Base-by-base conservation (phyloP, 2,113 vertebrate species). In the Lota lota region DNA sequence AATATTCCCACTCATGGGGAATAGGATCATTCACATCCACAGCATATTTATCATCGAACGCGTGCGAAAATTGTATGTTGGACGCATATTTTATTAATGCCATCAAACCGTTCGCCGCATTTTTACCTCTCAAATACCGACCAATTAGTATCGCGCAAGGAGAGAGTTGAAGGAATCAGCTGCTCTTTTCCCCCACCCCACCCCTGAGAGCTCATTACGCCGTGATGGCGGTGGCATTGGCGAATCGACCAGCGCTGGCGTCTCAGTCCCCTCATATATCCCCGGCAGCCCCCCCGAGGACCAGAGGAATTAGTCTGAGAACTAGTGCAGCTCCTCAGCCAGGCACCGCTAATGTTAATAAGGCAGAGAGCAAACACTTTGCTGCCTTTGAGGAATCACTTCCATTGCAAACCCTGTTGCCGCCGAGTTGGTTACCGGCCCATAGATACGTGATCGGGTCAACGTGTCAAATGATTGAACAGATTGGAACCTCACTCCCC, bases 151-250 rank as follows among this genome's bases (percentile, higher is more conserved):
- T 83, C 8, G 74, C 80, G 60, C 12, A 58, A 76, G 66, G 62
- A 67, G 70, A 62, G 71, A 78, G 73, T 77, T 75, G 66, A 67
- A 79, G 74, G 67, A 76, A 80, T 66, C 54, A 2, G 57, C 69
- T 59, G 68, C 75, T 61, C 40, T 67, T 68, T 63, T 14, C 53
- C 68, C 75, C 75, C 28, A 33, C 40, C 40, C 10, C 59, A 75
- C 86, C 76, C 78, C 66, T 24, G 83, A 88, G 87, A 87, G 75
- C 86, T 88, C 80, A 88, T 89, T 90, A 89, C 75, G 6, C 73
- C 70, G 81, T 82, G 79, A 87, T 83, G 67, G 85, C 64, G 63
- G 79, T 83, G 81, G 71, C 65, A 77, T 83, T 76, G 85, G 79
- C 82, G 83, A 82, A 77, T 86, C 84, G 80, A 89, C 84, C 82